Percentiles rank a stretch among this genome's conserved stretches.
Evolutionary conservation across 2,113 vertebrate genomes (phyloP).

Genomic region (Oncorhynchus nerka): DNA sequence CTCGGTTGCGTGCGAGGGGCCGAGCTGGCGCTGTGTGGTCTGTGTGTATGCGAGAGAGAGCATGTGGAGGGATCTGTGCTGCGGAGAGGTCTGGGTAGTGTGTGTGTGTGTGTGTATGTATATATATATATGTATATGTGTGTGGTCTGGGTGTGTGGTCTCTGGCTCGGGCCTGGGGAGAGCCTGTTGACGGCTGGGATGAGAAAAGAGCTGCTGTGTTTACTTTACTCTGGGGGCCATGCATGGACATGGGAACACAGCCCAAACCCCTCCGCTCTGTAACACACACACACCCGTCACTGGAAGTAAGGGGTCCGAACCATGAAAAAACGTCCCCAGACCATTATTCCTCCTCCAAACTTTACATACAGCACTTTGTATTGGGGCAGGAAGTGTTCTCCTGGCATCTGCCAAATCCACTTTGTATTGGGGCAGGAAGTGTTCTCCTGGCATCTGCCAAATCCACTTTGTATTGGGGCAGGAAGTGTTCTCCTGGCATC

Average conservation of each 20-base stretch:
- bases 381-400: no score
- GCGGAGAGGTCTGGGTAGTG: constrained; percentile 54
- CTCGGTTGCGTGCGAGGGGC: constrained; percentile 84
- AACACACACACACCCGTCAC: not conserved
- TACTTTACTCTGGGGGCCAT: constrained; percentile 89
- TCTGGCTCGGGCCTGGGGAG: constrained; percentile 77
- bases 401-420: no score
- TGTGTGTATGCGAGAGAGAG: constrained; percentile 45
- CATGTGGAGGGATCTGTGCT: constrained; percentile 62
- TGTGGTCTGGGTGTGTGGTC: constrained; percentile 99
- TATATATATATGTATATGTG: constrained; percentile 12
- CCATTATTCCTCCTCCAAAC: no score
- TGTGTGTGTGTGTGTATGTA: constrained; percentile 68
- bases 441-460: no score
- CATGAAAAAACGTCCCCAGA: constrained; percentile 1
- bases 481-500: no score
- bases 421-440: no score
- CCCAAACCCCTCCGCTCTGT: constrained; percentile 72
- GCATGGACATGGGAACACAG: constrained; percentile 90
- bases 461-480: no score
- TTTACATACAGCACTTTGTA: no score
- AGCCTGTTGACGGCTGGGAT: constrained; percentile 89
- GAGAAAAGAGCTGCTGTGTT: constrained; percentile 88
- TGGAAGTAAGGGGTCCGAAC: constrained; percentile 32
- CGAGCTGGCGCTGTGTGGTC: constrained; percentile 91